Evolutionary conservation across 2,113 vertebrate genomes (phyloP).

Genomic region (Coptodon bakossiorum): DNA sequence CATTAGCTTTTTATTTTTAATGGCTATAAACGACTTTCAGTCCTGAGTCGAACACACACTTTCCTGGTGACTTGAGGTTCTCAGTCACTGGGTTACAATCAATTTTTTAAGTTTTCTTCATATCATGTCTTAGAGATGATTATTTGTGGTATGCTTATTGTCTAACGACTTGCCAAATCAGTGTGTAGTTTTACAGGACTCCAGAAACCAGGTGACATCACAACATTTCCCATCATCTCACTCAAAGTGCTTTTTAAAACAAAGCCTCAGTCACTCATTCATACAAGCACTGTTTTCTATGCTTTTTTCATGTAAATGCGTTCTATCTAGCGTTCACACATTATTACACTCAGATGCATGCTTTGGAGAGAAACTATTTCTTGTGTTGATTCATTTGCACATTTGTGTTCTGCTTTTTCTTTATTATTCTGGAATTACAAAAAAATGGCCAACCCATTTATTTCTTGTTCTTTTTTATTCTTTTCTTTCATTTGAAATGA

Average conservation of each 20-base stretch:
- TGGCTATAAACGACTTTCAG: background rate
- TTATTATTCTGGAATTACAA: background rate
- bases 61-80: background rate
- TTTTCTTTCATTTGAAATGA: accelerated
- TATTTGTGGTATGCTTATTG: background rate
- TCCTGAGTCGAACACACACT: background rate
- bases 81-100: background rate
- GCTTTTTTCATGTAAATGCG: accelerated
- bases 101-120: background rate
- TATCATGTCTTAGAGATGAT: background rate
- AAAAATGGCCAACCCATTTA: background rate
- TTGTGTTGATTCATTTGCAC: background rate
- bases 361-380: background rate
- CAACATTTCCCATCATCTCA: background rate
- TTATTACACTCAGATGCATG: background rate
- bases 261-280: background rate
- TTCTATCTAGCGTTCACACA: accelerated
- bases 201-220: background rate
- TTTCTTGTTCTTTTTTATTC: background rate
- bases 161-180: background rate
- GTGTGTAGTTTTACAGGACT: accelerated
- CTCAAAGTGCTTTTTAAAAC: background rate
- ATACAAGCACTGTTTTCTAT: background rate
- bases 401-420: background rate
- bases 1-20: background rate